These are phyloP conservation scores for Alces alces DNA, from an alignment of 2,113 vertebrate species.

Conservation along the genomic window DNA sequence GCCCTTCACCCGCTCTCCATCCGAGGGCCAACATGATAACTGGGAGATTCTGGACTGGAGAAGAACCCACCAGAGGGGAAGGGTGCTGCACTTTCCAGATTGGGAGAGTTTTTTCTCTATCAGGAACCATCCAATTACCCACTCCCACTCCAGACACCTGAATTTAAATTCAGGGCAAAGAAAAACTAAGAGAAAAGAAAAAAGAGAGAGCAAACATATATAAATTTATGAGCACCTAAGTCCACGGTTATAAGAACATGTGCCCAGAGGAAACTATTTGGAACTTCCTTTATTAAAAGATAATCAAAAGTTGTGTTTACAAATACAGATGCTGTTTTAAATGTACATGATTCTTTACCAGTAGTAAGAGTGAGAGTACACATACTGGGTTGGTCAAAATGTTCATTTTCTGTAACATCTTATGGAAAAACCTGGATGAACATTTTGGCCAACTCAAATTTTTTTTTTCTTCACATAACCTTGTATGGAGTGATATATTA, in stretches of 20 bases:
- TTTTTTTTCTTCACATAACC: background rate
- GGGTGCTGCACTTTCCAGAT: background rate
- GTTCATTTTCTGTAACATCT: background rate
- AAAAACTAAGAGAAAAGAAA: background rate
- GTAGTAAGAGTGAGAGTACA: background rate
- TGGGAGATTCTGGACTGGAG: background rate
- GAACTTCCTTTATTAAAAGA: background rate
- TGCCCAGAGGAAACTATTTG: background rate
- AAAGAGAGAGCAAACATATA: background rate
- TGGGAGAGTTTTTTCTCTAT: background rate
- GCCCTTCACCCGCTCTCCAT: background rate
- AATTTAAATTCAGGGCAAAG: constrained; percentile 17
- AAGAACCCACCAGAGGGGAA: background rate
- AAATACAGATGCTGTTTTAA: background rate
- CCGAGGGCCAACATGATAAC: background rate
- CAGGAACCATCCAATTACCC: background rate
- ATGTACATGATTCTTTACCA: background rate
- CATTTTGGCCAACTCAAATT: background rate
- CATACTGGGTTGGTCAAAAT: background rate
- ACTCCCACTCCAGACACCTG: background rate
- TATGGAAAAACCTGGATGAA: background rate
- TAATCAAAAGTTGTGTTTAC: background rate
- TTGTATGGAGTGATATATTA: background rate
- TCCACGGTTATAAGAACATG: background rate
- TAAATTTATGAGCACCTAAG: background rate